Evolutionary conservation across 2,797 vertebrate species (phyloP).

Genomic region (Glossophaga mutica): DNA sequence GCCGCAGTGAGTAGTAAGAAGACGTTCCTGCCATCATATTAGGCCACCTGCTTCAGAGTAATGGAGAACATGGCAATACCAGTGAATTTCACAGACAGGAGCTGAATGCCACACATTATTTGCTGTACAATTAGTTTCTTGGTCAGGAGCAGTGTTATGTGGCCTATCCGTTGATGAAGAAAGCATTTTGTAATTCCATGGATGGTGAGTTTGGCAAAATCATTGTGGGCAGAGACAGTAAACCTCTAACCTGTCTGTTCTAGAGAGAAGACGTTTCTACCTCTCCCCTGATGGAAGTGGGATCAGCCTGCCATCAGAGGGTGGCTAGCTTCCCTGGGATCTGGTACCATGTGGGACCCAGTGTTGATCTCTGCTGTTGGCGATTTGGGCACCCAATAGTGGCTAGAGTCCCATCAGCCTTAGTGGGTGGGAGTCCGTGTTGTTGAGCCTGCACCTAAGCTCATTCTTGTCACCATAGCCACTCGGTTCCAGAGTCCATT

Average conservation of each 20-base stretch:
- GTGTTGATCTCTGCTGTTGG: neutral
- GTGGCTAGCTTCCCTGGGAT: neutral
- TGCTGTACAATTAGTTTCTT: neutral
- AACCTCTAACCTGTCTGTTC: neutral
- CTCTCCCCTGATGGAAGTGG: neutral
- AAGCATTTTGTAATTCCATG: neutral
- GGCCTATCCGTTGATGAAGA: neutral
- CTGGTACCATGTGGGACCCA: neutral
- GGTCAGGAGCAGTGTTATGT: neutral
- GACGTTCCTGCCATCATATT: neutral
- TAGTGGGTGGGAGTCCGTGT: neutral
- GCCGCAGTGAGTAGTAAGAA: neutral
- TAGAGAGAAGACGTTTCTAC: neutral
- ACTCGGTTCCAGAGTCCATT: neutral
- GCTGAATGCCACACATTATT: too few species aligned
- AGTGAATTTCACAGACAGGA: neutral
- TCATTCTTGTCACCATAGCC: neutral
- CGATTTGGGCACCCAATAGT: neutral
- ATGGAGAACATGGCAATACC: neutral
- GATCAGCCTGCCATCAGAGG: rapidly evolving
- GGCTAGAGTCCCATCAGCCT: neutral
- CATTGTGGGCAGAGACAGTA: neutral
- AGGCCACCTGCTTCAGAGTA: neutral
- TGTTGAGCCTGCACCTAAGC: neutral
- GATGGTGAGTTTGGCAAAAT: neutral